Percentiles rank a stretch among this genome's conserved stretches.
Conservation (phyloP, 2,113 vertebrate genomes). For the Tychaedon coryphoeus region DNA sequence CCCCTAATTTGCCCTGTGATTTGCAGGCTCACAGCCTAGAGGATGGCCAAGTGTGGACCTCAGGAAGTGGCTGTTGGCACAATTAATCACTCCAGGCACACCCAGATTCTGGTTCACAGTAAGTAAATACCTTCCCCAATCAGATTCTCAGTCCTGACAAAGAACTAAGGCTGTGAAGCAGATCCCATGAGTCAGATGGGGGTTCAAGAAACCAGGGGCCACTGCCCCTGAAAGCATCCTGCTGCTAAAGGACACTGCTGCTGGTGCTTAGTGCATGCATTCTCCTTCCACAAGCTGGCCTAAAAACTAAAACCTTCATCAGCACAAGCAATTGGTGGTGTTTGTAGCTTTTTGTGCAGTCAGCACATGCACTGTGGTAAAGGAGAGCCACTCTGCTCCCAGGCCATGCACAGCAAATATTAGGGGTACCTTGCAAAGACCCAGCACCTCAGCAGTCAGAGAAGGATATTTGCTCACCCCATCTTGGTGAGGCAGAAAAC, state of each 20-base stretch:
- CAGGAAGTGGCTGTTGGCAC: slow-evolving; percentile 20
- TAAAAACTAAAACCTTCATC: not conserved
- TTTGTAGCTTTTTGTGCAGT: not conserved
- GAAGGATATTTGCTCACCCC: not conserved
- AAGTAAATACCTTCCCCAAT: not conserved
- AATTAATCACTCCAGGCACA: not conserved
- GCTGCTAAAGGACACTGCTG: not conserved
- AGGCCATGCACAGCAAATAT: not conserved
- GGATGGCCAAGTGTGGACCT: not conserved
- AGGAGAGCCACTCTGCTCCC: not conserved
- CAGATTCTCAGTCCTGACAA: not conserved
- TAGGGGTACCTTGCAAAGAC: not conserved
- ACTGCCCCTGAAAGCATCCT: not conserved
- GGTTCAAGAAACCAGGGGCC: not conserved
- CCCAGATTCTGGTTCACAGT: not conserved
- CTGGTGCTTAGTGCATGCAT: accelerated
- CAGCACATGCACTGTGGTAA: not conserved
- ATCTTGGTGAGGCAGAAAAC: not conserved
- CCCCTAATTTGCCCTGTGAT: not conserved
- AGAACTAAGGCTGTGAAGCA: not conserved
- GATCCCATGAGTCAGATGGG: not conserved
- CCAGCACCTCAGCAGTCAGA: not conserved
- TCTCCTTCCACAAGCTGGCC: not conserved
- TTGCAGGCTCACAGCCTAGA: not conserved
- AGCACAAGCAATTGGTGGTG: not conserved